Evolutionary conservation across 2,888 invertebrate genomes (phyloP).

Genomic region (Lysandra coridon): DNA sequence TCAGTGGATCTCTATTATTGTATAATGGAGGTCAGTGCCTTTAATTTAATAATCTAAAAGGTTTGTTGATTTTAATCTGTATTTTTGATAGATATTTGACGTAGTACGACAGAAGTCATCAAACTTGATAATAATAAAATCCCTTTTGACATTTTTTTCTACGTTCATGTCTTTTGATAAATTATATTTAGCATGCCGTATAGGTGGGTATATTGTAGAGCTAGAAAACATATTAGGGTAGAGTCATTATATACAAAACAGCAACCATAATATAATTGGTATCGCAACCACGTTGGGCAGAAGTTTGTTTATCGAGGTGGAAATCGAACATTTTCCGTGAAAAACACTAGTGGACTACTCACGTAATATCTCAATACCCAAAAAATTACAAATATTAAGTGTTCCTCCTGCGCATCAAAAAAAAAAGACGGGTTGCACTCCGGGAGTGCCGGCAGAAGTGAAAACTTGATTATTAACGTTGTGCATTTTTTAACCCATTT

Average conservation of each 20-base stretch:
- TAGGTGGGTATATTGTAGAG: not conserved
- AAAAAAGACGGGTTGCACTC: too few relatives aligned
- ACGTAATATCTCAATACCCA: too few relatives aligned
- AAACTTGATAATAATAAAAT: not conserved
- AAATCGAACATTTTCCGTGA: too few relatives aligned
- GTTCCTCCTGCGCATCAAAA: too few relatives aligned
- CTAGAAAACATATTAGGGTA: not conserved
- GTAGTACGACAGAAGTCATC: not conserved
- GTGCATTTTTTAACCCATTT: too few relatives aligned
- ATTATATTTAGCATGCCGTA: not conserved
- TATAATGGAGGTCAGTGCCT: too few relatives aligned
- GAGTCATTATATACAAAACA: not conserved
- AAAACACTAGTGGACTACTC: too few relatives aligned
- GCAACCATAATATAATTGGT: not conserved
- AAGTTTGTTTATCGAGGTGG: not conserved
- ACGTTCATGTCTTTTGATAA: not conserved
- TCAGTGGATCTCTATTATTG: too few relatives aligned
- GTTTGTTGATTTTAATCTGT: not conserved
- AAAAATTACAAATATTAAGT: too few relatives aligned
- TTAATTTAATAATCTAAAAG: not conserved
- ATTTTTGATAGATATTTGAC: not conserved
- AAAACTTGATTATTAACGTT: too few relatives aligned
- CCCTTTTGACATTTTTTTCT: not conserved
- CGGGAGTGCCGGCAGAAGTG: too few relatives aligned
- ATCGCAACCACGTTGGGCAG: not conserved